Percentiles rank a stretch among this genome's conserved stretches.
Conservation (phyloP, 1,140 invertebrate species). For the Halyomorpha halys region DNA sequence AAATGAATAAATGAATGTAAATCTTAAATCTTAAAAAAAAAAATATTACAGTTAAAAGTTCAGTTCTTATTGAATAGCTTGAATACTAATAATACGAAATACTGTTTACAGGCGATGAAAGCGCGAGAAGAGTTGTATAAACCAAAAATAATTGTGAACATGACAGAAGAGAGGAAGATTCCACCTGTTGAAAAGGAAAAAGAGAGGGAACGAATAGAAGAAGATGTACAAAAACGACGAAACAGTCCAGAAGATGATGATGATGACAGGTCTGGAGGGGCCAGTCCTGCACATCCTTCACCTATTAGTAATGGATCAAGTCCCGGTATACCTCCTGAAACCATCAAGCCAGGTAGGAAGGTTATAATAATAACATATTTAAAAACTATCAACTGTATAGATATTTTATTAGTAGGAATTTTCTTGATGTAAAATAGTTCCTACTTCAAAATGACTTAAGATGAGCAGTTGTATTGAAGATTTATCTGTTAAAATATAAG, state of each 20-base stretch:
- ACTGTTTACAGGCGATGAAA: slow-evolving; percentile 46
- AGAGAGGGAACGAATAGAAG: slow-evolving; percentile 35
- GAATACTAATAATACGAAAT: not conserved
- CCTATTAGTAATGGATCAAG: not conserved
- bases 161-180: slow-evolving; percentile 44
- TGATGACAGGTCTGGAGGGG: slow-evolving; percentile 19
- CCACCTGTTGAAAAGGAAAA: slow-evolving; percentile 44
- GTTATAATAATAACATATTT: too few species aligned
- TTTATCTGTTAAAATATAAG: too few species aligned
- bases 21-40: not conserved
- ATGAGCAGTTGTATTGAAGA: too few species aligned
- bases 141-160: slow-evolving; percentile 64
- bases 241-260: slow-evolving; percentile 21
- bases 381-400: too few species aligned
- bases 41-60: not conserved
- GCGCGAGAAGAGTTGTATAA: slow-evolving; percentile 74
- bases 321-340: not conserved
- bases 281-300: slow-evolving; percentile 12
- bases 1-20: too few species aligned
- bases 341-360: not conserved
- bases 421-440: too few species aligned
- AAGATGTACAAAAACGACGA: slow-evolving; percentile 38
- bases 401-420: too few species aligned
- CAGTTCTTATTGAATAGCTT: not conserved
- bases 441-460: too few species aligned